A percentile compares a stretch with the other conserved stretches of the same genome.
These are phyloP conservation scores for Metalampra italica DNA, from an alignment of 2,888 invertebrate genomes.

Conservation along the genomic window DNA sequence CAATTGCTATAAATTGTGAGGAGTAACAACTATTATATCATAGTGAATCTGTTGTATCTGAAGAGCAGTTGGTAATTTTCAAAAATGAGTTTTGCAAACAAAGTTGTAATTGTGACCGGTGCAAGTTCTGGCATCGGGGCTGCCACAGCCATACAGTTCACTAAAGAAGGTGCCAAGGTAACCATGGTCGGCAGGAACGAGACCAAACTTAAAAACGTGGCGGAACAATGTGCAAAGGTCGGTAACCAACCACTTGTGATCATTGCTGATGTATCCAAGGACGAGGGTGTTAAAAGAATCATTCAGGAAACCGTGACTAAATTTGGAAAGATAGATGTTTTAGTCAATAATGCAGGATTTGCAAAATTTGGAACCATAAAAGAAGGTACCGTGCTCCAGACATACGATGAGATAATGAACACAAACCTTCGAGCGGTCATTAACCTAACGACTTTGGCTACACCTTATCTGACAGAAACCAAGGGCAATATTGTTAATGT, in stretches of 20 bases:
- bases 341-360: conserved; percentile 39
- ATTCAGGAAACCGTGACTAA: conserved; percentile 23
- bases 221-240: conserved; percentile 16
- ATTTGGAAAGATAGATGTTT: conserved; percentile 34
- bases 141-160: conserved; percentile 25
- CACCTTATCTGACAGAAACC: conserved; percentile 23
- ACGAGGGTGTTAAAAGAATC: conserved; percentile 22
- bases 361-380: conserved; percentile 12
- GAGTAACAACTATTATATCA: too few species aligned
- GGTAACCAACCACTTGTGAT: conserved; percentile 19
- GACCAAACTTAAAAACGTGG: conserved; percentile 22
- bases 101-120: conserved; percentile 36
- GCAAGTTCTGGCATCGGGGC: conserved; percentile 36
- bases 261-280: conserved; percentile 30
- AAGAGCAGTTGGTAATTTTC: too few species aligned
- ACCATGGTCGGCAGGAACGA: conserved; percentile 33
- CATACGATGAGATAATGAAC: conserved; percentile 26
- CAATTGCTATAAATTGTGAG: too few species aligned
- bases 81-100: conserved; percentile 30
- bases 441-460: conserved; percentile 23
- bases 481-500: not conserved
- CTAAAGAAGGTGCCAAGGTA: conserved; percentile 28
- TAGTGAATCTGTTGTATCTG: too few species aligned
- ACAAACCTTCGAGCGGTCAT: conserved; percentile 27
- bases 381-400: conserved; percentile 20